These are phyloP conservation scores for Orgyia antiqua DNA, from an alignment of 2,888 invertebrate species.

Conservation along the genomic window DNA sequence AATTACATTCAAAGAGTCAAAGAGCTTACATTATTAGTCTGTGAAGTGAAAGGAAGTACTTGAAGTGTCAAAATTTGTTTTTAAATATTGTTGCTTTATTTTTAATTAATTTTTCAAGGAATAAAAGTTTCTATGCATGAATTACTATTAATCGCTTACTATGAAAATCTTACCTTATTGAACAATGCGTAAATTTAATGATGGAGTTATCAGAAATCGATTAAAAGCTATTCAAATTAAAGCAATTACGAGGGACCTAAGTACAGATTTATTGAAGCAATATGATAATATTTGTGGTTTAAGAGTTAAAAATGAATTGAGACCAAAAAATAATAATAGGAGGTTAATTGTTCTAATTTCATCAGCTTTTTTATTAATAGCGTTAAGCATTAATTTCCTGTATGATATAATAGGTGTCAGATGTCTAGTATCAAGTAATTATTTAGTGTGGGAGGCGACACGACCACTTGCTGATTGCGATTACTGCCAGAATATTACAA, in stretches of 20 bases:
- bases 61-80: no score
- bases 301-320: constrained; percentile 22
- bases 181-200: constrained; percentile 21
- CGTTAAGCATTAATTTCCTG: constrained; percentile 36
- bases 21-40: no score
- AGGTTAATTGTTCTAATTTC: constrained; percentile 35
- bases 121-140: no score
- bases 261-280: constrained; percentile 34
- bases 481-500: constrained; percentile 84
- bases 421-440: constrained; percentile 90
- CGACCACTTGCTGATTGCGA: constrained; percentile 89
- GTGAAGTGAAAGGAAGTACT: no score
- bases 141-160: no score
- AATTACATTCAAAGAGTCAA: no score
- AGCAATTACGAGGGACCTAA: constrained; percentile 46
- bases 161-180: no score
- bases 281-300: constrained; percentile 44
- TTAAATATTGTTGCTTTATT: no score
- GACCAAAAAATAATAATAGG: constrained; percentile 31
- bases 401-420: constrained; percentile 76
- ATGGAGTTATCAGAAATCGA: constrained; percentile 15
- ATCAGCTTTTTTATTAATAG: constrained; percentile 35
- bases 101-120: no score
- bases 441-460: constrained; percentile 91
- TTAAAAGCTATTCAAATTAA: constrained; percentile 42